Percentiles rank a stretch among this genome's conserved stretches.
These are phyloP conservation scores for Pica pica DNA, from an alignment of 2,113 vertebrate genomes.

Conservation along the genomic window DNA sequence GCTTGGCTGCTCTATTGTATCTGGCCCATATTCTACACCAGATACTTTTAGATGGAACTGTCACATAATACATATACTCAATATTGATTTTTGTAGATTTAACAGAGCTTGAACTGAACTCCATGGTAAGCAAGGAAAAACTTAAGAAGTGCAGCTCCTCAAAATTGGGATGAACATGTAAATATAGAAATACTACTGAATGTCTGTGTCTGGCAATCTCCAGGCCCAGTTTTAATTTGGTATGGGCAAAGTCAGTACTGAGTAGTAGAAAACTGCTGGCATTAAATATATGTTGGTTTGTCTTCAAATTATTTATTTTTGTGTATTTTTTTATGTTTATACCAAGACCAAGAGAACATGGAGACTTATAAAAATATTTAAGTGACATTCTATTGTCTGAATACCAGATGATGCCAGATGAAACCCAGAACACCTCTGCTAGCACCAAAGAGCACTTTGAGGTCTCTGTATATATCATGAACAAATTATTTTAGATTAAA, in stretches of 20 bases:
- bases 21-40: constrained; percentile 84
- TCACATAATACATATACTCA: constrained; percentile 83
- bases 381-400: background rate
- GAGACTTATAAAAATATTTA: background rate
- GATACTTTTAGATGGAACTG: constrained; percentile 82
- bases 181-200: constrained; percentile 4
- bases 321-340: background rate
- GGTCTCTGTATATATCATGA: background rate
- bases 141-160: constrained; percentile 53
- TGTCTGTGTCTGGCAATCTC: background rate
- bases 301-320: background rate
- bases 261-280: background rate
- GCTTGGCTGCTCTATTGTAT: constrained; percentile 87
- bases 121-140: constrained; percentile 50
- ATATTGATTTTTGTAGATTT: constrained; percentile 90
- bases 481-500: background rate
- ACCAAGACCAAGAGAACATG: background rate
- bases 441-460: background rate
- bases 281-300: background rate
- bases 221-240: background rate
- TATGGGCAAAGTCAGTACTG: background rate
- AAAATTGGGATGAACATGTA: background rate
- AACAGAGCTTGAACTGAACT: constrained; percentile 77
- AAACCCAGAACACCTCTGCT: background rate
- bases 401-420: background rate